phyloP scores from a whole-genome alignment of 1,140 invertebrate genomes.

The Zaprionus davidi region DNA sequence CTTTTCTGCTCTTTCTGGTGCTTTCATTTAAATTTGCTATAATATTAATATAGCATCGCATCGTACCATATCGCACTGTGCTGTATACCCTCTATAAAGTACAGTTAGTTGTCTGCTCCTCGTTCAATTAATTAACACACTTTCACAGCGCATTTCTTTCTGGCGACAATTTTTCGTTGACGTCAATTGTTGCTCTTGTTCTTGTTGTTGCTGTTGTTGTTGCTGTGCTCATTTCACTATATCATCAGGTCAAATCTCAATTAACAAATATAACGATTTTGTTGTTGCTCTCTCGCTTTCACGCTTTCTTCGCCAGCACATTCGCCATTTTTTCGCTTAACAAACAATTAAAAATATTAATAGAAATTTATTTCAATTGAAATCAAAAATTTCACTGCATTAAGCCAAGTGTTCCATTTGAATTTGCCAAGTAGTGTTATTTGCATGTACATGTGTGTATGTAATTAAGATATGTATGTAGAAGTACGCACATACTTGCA shows the following conservation, averaged over 20 bases:
- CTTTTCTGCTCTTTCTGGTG: background rate
- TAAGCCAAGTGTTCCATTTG: conserved; percentile 29
- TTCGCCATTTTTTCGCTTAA: conserved; percentile 67
- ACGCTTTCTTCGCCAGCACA: conserved; percentile 43
- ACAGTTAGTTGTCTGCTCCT: conserved; percentile 29
- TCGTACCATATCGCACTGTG: conserved; percentile 10
- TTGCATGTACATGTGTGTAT: background rate
- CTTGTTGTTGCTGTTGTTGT: conserved; percentile 28
- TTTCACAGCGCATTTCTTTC: conserved; percentile 76
- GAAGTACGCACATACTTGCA: background rate
- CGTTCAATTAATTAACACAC: conserved; percentile 78
- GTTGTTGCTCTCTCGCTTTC: conserved; percentile 64
- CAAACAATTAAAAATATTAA: conserved; percentile 82
- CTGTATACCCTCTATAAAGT: conserved; percentile 16
- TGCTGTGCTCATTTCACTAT: conserved; percentile 76
- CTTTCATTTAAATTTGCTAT: background rate
- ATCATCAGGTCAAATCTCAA: conserved; percentile 82
- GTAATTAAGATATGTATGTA: background rate
- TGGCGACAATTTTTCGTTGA: conserved; percentile 70
- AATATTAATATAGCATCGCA: background rate
- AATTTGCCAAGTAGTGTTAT: background rate
- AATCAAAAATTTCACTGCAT: conserved; percentile 77
- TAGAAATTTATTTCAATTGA: conserved; percentile 83
- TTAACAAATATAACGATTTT: conserved; percentile 80
- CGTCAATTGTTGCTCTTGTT: conserved; percentile 63